Conservation (phyloP, 2,888 invertebrate genomes). For the Uropetala carovei region DNA sequence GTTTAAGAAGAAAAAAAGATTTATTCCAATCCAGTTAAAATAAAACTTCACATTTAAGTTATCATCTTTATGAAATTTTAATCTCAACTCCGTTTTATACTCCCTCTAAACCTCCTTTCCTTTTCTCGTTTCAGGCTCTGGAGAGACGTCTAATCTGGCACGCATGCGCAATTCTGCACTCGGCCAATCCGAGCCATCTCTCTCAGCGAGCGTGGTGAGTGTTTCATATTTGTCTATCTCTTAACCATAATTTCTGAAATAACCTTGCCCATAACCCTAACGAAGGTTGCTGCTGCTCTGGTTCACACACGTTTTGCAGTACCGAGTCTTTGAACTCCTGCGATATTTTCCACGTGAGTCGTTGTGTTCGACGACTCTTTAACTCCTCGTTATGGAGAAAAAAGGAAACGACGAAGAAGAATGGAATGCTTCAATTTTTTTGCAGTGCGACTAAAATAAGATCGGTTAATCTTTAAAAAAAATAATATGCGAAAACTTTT, state of each 20-base stretch:
- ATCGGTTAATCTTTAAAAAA: too few species aligned
- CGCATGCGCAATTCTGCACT: slow-evolving; percentile 92
- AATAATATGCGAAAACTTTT: too few species aligned
- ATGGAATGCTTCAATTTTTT: too few species aligned
- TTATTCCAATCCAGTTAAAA: background rate
- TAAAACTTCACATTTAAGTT: background rate
- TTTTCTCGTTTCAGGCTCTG: slow-evolving; percentile 72
- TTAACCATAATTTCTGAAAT: background rate
- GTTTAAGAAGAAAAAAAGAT: background rate
- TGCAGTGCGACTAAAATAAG: too few species aligned
- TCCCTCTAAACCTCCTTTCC: background rate
- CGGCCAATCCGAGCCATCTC: slow-evolving; percentile 95
- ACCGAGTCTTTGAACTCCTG: background rate
- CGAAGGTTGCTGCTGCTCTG: slow-evolving; percentile 43
- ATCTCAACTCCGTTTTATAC: background rate
- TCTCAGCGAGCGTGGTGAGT: slow-evolving; percentile 78
- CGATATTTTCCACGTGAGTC: background rate
- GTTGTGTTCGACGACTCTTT: background rate
- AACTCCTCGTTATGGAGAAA: too few species aligned
- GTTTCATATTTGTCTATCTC: background rate
- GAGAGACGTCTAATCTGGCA: slow-evolving; percentile 84
- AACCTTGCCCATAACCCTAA: background rate
- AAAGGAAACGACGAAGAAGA: too few species aligned
- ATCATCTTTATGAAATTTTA: background rate
- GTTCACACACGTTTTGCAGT: slow-evolving; percentile 14